Percentiles rank a stretch among this genome's conserved stretches.
Conservation (phyloP, 2,113 vertebrate species). For the Sarotherodon lohbergeri region DNA sequence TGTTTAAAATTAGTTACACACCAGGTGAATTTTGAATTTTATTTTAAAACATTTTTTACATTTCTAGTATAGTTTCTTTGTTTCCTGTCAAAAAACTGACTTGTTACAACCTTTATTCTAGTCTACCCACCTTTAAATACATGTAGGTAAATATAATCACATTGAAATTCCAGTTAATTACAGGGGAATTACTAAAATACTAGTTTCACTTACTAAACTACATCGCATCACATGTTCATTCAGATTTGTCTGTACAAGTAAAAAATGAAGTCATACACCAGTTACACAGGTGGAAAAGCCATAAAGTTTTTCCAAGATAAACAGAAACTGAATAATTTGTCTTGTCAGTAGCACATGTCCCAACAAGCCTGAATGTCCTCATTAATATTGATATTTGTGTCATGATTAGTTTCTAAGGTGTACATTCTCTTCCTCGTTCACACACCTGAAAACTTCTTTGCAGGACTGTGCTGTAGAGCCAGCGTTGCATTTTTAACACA, state of each 20-base stretch:
- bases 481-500: background rate
- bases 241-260: background rate
- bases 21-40: background rate
- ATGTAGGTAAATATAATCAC: background rate
- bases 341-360: background rate
- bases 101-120: background rate
- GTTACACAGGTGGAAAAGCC: background rate
- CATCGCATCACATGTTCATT: background rate
- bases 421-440: background rate
- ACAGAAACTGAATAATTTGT: background rate
- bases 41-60: background rate
- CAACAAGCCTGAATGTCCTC: background rate
- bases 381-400: background rate
- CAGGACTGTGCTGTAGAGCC: background rate
- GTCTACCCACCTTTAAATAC: background rate
- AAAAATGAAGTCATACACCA: background rate
- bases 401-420: background rate
- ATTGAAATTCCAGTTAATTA: background rate
- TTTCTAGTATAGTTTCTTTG: background rate
- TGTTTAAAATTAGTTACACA: background rate
- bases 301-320: background rate
- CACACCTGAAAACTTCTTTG: background rate
- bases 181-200: background rate
- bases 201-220: background rate
- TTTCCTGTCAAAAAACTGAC: background rate